phyloP scores from a whole-genome alignment of 2,888 invertebrate species.

The Rotaria macrura region DNA sequence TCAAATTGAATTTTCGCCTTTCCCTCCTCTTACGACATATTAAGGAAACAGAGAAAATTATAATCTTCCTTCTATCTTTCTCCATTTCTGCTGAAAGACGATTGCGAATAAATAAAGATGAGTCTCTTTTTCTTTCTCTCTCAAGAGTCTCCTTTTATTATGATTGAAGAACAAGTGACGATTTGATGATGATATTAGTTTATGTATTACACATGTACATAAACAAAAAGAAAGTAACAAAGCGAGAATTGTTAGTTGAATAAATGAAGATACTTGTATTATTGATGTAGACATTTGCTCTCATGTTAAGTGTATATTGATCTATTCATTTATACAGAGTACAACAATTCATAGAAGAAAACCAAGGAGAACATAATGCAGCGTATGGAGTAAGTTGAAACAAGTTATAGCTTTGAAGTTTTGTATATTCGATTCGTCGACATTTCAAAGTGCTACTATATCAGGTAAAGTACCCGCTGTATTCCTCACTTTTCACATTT shows the following conservation, averaged over 20 bases:
- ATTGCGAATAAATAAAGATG: not conserved
- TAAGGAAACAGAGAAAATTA: not conserved
- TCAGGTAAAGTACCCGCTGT: no score
- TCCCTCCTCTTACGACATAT: not conserved
- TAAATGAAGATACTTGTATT: not conserved
- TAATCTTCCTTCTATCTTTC: not conserved
- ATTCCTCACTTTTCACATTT: no score
- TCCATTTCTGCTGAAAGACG: not conserved
- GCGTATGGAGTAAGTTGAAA: no score
- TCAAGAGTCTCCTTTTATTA: not conserved
- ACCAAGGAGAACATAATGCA: no score
- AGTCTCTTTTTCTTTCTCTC: not conserved
- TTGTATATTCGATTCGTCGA: no score
- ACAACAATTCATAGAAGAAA: no score
- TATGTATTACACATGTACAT: not conserved
- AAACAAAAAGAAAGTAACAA: not conserved
- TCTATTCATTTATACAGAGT: not conserved
- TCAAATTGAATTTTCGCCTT: conserved; percentile 1
- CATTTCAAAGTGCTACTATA: no score
- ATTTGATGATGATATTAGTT: not conserved
- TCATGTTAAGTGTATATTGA: not conserved
- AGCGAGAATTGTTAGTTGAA: not conserved
- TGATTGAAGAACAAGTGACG: not conserved
- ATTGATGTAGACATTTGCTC: not conserved
- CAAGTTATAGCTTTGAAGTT: no score